Evolutionary conservation across 1,140 invertebrate species (phyloP).

Genomic region (Apis florea): DNA sequence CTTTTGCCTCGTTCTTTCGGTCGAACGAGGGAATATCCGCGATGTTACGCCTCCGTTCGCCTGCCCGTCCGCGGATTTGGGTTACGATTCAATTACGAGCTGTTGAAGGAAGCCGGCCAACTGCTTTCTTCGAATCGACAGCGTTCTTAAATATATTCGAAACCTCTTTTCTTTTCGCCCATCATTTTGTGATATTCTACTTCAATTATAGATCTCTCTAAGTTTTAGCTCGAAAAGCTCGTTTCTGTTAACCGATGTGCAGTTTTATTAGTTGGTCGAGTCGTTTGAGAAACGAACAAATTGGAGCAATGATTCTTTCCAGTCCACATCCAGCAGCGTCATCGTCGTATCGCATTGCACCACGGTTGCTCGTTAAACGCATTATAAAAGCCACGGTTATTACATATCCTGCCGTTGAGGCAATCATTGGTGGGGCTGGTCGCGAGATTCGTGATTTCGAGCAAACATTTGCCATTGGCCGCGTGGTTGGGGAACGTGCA

Average conservation of each 20-base stretch:
- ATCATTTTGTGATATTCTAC: too few species aligned
- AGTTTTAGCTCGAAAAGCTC: too few species aligned
- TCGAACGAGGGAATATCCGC: not conserved
- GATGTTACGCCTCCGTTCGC: conserved; percentile 1
- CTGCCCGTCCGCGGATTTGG: conserved; percentile 34
- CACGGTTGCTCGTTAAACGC: not conserved
- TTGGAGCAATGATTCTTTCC: not conserved
- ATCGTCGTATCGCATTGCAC: not conserved
- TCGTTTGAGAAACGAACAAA: too few species aligned
- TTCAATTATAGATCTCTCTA: too few species aligned
- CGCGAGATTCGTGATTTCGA: conserved; percentile 61
- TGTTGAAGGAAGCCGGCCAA: conserved; percentile 7
- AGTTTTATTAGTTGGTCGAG: too few species aligned
- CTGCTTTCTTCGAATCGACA: conserved; percentile 18
- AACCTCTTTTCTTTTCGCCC: too few species aligned
- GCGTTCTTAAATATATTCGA: conserved; percentile 19
- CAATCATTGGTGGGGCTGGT: conserved; percentile 49
- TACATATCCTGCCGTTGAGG: conserved; percentile 20
- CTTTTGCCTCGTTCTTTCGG: conserved; percentile 1
- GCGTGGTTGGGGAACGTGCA: conserved; percentile 14
- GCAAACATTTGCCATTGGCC: conserved; percentile 68
- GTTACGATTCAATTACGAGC: conserved; percentile 60
- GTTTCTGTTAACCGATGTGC: too few species aligned
- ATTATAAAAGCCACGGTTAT: conserved; percentile 49
- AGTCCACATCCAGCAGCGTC: too few species aligned